These are phyloP conservation scores for Patella pellucida DNA, from an alignment of 2,888 invertebrate genomes.

Conservation along the genomic window DNA sequence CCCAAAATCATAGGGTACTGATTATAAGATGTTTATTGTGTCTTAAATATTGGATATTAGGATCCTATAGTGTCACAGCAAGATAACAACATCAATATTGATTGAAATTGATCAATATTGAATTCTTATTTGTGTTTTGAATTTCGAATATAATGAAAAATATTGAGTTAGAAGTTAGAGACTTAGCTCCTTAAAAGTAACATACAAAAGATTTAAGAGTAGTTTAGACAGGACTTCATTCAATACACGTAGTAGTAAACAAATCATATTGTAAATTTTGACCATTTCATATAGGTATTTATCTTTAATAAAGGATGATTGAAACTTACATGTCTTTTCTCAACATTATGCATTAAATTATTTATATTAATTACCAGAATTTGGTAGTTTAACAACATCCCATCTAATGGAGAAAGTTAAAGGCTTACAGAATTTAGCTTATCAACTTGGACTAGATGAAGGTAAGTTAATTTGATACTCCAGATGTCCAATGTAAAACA, in stretches of 20 bases:
- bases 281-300: neutral
- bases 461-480: slow-evolving; percentile 44
- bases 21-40: too few species aligned
- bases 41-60: too few species aligned
- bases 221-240: neutral
- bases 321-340: too few species aligned
- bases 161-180: too few species aligned
- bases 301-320: neutral
- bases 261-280: neutral
- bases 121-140: too few species aligned
- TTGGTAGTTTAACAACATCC: slow-evolving; percentile 80
- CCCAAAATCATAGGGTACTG: too few species aligned
- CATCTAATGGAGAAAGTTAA: slow-evolving; percentile 93
- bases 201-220: too few species aligned
- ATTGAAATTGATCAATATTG: too few species aligned
- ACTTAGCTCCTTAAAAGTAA: too few species aligned
- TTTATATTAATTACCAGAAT: slow-evolving; percentile 69
- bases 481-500: neutral
- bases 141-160: too few species aligned
- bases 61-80: too few species aligned
- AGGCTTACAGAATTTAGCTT: slow-evolving; percentile 93
- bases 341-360: slow-evolving; percentile 14
- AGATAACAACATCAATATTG: too few species aligned
- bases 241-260: neutral
- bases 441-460: slow-evolving; percentile 93